These are phyloP conservation scores for Phyllotis vaccarum DNA, from an alignment of 2,797 vertebrate species.

Conservation along the genomic window DNA sequence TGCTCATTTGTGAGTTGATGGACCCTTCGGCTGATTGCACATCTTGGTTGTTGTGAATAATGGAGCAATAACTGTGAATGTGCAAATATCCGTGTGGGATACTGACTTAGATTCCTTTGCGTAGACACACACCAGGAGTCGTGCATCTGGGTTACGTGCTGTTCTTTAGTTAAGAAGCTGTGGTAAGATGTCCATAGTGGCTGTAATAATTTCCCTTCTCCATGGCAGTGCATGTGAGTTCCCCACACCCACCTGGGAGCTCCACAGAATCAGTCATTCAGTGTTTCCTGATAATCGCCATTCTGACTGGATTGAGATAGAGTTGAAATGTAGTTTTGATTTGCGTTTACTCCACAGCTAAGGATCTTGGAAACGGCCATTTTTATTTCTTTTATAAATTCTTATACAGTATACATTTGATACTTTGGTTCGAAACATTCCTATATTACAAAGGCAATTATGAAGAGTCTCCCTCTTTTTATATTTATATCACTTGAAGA, in stretches of 20 bases:
- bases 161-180: not conserved
- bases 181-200: no score
- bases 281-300: not conserved
- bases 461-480: conserved; percentile 79
- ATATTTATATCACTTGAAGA: conserved; percentile 78
- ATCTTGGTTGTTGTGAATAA: not conserved
- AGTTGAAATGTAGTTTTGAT: not conserved
- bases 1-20: not conserved
- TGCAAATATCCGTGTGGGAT: not conserved
- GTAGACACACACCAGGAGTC: not conserved
- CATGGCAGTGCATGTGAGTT: not conserved
- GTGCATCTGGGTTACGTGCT: not conserved
- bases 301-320: not conserved
- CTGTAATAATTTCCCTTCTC: not conserved
- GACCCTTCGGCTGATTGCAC: not conserved
- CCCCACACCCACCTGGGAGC: not conserved
- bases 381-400: not conserved
- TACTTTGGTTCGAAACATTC: not conserved
- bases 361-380: not conserved
- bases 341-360: not conserved
- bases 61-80: not conserved
- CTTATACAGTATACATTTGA: not conserved
- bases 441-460: conserved; percentile 81
- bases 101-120: not conserved
- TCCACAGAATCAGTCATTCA: not conserved